A percentile compares a stretch with the other conserved stretches of the same genome.
Conservation (phyloP, 2,888 invertebrate species). For the Erannis defoliaria region DNA sequence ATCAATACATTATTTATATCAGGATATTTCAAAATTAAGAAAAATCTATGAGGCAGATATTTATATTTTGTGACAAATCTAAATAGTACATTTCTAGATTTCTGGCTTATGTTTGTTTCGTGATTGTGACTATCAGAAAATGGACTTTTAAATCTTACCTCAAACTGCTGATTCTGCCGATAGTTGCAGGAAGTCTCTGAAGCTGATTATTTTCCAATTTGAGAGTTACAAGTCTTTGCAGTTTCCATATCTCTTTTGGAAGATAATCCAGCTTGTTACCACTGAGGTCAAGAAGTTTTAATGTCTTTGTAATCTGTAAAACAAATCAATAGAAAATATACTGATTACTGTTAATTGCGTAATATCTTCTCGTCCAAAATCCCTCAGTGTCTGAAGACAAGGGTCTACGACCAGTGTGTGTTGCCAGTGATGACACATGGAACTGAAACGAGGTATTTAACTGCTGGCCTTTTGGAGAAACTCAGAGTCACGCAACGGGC, state of each 20-base stretch:
- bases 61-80: too few relatives aligned
- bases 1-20: too few relatives aligned
- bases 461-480: too few relatives aligned
- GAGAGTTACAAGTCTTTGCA: constrained; percentile 87
- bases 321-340: neutral
- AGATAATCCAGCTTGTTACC: constrained; percentile 85
- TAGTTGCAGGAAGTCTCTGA: constrained; percentile 86
- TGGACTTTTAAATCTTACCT: constrained; percentile 63
- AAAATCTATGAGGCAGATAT: too few relatives aligned
- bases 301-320: constrained; percentile 75
- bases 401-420: too few relatives aligned
- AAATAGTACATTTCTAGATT: too few relatives aligned
- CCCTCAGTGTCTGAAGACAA: too few relatives aligned
- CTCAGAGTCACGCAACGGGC: too few relatives aligned
- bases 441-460: too few relatives aligned
- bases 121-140: neutral
- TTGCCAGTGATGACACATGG: too few relatives aligned
- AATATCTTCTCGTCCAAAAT: too few relatives aligned
- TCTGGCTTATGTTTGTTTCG: neutral
- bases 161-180: constrained; percentile 87
- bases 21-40: too few relatives aligned
- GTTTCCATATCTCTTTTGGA: constrained; percentile 88
- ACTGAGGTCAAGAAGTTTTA: constrained; percentile 89
- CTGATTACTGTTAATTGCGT: neutral
- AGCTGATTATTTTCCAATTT: constrained; percentile 89